These are phyloP conservation scores for Rhagonycha fulva DNA, from an alignment of 2,888 invertebrate species.

Conservation along the genomic window DNA sequence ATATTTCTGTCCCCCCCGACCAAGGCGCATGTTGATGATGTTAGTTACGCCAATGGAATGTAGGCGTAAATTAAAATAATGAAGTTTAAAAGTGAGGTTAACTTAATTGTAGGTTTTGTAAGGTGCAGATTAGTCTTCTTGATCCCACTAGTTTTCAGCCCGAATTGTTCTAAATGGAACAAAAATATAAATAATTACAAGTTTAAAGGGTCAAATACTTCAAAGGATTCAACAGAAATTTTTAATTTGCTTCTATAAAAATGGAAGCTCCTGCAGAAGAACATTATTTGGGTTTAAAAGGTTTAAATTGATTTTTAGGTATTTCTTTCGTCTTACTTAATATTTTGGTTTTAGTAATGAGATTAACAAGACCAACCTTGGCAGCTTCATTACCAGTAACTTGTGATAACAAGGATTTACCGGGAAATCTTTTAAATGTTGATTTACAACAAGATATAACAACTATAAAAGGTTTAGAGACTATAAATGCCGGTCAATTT, in stretches of 20 bases:
- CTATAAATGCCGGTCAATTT: constrained; percentile 85
- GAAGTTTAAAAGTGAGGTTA: not conserved
- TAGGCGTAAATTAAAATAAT: not conserved
- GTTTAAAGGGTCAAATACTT: not conserved
- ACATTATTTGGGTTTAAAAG: constrained; percentile 49
- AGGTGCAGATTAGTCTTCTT: not conserved
- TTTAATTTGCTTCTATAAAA: not conserved
- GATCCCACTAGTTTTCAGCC: not conserved
- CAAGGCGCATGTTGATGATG: too few relatives aligned
- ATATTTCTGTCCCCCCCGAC: too few relatives aligned
- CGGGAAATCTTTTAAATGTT: constrained; percentile 78
- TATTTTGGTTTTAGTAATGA: constrained; percentile 72
- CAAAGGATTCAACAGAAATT: not conserved
- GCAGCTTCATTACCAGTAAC: constrained; percentile 81
- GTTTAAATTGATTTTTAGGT: constrained; percentile 27
- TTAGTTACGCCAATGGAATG: not conserved
- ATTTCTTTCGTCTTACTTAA: not conserved
- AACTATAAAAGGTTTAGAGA: constrained; percentile 80
- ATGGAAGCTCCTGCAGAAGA: constrained; percentile 39
- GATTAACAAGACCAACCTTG: constrained; percentile 89
- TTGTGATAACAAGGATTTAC: constrained; percentile 83
- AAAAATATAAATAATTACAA: not conserved
- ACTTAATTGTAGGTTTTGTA: not conserved
- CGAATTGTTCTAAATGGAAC: not conserved
- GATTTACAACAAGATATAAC: constrained; percentile 83